A percentile compares a stretch with the other conserved stretches of the same genome.
Conservation (phyloP, 2,113 vertebrate genomes). For the Alaudala cheleensis region DNA sequence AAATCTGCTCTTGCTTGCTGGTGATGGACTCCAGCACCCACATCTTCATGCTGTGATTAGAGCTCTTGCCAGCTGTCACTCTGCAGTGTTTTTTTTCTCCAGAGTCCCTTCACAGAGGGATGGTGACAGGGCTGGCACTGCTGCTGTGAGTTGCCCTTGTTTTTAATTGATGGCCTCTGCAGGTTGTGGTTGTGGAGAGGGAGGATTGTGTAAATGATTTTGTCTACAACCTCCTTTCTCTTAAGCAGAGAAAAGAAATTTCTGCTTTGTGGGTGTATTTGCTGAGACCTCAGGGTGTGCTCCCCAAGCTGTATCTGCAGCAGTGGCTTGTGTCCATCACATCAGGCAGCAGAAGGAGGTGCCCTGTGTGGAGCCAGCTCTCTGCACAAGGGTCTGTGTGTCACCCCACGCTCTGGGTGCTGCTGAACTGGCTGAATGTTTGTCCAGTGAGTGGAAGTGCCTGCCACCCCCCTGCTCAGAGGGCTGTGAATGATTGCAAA, state of each 20-base stretch:
- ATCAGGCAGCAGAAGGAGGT: not conserved
- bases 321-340: not conserved
- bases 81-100: not conserved
- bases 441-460: not conserved
- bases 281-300: not conserved
- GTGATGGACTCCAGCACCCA: not conserved
- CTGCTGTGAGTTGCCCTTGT: not conserved
- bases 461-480: not conserved
- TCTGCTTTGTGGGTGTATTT: not conserved
- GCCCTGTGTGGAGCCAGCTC: not conserved
- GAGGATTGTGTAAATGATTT: not conserved
- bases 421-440: slow-evolving; percentile 31
- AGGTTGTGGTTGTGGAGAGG: not conserved
- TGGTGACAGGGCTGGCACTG: not conserved
- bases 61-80: not conserved
- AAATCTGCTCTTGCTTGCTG: not conserved
- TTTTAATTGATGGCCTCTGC: not conserved
- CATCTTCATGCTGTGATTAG: not conserved
- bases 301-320: not conserved
- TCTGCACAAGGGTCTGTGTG: not conserved
- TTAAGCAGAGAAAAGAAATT: not conserved
- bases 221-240: not conserved
- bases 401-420: not conserved
- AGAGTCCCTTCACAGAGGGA: not conserved
- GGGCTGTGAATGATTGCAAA: slow-evolving; percentile 70